A percentile compares a stretch with the other conserved stretches of the same genome.
Evolutionary conservation across 2,797 vertebrate species (phyloP).

Genomic region (Neosilurus hyrtlii): DNA sequence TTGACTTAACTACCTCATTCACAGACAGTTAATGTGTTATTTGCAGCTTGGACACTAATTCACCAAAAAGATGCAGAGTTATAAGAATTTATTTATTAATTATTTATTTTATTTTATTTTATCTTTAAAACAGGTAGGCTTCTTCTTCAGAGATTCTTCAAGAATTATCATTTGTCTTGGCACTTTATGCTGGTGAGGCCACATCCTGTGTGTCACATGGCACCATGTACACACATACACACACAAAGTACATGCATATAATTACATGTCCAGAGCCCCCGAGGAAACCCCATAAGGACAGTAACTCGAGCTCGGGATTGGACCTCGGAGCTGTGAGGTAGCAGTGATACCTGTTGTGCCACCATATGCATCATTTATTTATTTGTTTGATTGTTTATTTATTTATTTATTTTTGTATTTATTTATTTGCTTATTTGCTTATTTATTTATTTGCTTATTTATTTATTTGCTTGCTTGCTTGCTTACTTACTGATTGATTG

Average conservation of each 20-base stretch:
- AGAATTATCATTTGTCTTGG: neutral
- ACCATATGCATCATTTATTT: too few species aligned
- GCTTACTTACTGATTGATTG: too few species aligned
- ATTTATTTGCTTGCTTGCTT: too few species aligned
- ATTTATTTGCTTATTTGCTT: too few species aligned
- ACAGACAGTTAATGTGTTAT: neutral
- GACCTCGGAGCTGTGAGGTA: neutral
- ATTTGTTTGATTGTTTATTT: too few species aligned
- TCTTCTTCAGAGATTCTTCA: neutral
- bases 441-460: too few species aligned
- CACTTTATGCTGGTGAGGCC: neutral
- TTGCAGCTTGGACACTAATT: neutral
- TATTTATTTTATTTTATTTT: neutral
- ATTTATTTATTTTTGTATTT: too few species aligned
- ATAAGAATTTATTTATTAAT: neutral
- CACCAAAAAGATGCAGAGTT: neutral
- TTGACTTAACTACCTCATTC: neutral
- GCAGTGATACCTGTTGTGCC: neutral
- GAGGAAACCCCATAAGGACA: neutral
- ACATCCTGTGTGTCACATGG: neutral
- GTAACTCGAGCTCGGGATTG: neutral
- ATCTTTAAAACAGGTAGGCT: neutral
- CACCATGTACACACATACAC: neutral
- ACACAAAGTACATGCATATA: neutral
- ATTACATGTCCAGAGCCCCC: too few species aligned